A percentile compares a stretch with the other conserved stretches of the same genome.
These are phyloP conservation scores for Hoplodrina ambigua DNA, from an alignment of 2,888 invertebrate species.

Conservation along the genomic window DNA sequence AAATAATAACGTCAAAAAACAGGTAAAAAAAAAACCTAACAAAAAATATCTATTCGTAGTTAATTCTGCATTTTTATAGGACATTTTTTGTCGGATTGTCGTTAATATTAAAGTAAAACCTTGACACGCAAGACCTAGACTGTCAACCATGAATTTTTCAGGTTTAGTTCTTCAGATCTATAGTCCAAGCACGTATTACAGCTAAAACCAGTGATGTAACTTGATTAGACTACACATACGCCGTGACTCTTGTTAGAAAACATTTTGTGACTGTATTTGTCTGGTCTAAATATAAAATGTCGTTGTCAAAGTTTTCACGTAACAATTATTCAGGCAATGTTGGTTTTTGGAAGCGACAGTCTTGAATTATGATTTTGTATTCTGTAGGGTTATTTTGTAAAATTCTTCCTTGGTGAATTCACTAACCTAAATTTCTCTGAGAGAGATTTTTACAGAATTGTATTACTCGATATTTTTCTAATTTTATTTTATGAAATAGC, in stretches of 20 bases:
- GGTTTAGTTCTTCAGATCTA: conserved; percentile 6
- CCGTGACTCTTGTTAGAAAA: neutral
- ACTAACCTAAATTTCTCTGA: no score
- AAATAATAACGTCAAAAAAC: no score
- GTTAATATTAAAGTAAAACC: no score
- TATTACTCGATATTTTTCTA: no score
- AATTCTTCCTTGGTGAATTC: no score
- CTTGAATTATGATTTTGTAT: neutral
- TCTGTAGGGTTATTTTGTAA: neutral
- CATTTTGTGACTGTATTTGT: neutral
- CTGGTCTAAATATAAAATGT: conserved; percentile 8
- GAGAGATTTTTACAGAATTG: no score
- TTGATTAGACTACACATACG: conserved; percentile 24
- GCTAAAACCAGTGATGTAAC: conserved; percentile 35
- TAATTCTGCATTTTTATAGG: no score
- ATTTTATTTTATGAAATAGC: no score
- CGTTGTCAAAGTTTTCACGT: neutral
- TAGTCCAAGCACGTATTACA: conserved; percentile 34
- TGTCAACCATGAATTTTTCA: conserved; percentile 21
- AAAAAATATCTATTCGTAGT: no score
- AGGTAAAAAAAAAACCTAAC: no score
- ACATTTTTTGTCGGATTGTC: no score
- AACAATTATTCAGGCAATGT: neutral
- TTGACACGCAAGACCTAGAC: neutral
- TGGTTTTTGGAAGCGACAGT: neutral